phyloP scores from a whole-genome alignment of 2,113 vertebrate genomes.

The Carassius carassius region DNA sequence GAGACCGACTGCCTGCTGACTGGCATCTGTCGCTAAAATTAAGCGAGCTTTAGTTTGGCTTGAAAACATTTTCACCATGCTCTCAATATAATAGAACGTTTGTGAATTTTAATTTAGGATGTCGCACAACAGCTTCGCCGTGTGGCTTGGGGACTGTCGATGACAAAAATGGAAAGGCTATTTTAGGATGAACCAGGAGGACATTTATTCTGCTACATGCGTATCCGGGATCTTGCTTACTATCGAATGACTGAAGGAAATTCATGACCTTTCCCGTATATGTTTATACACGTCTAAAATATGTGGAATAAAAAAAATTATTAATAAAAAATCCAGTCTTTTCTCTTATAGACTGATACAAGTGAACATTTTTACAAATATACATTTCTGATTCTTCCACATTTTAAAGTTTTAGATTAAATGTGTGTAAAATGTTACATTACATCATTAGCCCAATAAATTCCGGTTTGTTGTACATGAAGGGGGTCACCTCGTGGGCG shows the following conservation, averaged over 20 bases:
- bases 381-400: not conserved
- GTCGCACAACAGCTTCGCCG: not conserved
- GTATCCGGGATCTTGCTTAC: not conserved
- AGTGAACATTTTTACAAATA: not conserved
- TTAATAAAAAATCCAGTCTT: not conserved
- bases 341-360: not conserved
- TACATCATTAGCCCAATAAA: not conserved
- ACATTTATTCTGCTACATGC: not conserved
- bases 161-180: not conserved
- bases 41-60: not conserved
- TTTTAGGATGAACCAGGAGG: not conserved
- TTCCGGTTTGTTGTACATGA: not conserved
- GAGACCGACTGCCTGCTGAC: not conserved
- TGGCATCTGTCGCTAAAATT: not conserved
- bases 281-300: not conserved
- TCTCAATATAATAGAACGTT: not conserved
- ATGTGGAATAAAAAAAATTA: not conserved
- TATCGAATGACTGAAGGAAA: not conserved
- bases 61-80: not conserved
- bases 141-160: too few species aligned
- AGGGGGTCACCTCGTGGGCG: not conserved
- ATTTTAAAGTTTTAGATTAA: not conserved
- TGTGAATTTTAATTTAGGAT: not conserved
- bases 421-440: not conserved
- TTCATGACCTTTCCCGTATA: not conserved